These are phyloP conservation scores for Clavelina lepadiformis DNA, from an alignment of 23 tunicate genomes.

Conservation along the genomic window DNA sequence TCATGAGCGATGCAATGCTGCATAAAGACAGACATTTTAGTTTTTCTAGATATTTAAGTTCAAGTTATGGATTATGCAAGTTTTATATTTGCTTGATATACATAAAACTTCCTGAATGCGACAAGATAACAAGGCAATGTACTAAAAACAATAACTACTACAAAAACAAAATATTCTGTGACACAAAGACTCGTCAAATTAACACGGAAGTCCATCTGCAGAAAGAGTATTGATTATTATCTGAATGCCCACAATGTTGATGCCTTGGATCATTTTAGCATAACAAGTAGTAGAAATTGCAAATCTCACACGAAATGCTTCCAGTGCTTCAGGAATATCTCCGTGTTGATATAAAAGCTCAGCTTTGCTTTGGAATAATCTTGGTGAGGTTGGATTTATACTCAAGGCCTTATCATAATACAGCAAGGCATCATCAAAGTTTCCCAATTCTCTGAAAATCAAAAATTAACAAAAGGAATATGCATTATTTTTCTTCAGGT, in stretches of 20 bases:
- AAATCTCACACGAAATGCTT: slow-evolving; percentile 39
- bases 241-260: no score
- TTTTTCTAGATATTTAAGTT: no score
- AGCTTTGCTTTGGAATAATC: slow-evolving; percentile 37
- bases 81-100: no score
- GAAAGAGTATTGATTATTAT: no score
- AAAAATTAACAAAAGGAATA: background rate
- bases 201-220: no score
- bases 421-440: slow-evolving; percentile 40
- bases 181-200: background rate
- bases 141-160: background rate
- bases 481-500: no score
- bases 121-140: background rate
- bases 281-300: no score
- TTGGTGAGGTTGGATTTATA: slow-evolving; percentile 30
- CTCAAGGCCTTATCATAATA: slow-evolving; percentile 35
- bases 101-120: no score
- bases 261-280: no score
- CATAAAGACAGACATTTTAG: no score
- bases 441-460: slow-evolving; percentile 55
- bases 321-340: slow-evolving; percentile 33
- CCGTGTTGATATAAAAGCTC: slow-evolving; percentile 41
- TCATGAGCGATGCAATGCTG: slow-evolving; percentile 47
- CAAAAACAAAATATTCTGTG: background rate
- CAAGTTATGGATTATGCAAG: no score